phyloP scores from a whole-genome alignment of 2,888 invertebrate genomes.

The Troilus luridus region DNA sequence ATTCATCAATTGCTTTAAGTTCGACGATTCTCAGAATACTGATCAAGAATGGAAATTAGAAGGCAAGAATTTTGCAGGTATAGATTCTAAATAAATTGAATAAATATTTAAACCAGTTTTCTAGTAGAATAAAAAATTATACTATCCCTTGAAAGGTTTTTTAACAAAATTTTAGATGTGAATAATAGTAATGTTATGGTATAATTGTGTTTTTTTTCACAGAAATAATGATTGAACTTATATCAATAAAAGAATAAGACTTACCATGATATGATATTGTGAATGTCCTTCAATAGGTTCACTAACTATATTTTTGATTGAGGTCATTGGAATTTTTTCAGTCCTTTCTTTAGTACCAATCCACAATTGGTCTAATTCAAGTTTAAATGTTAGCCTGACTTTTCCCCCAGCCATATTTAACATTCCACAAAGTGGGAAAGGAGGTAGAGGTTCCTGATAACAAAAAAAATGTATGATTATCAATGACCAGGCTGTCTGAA shows the following conservation, averaged over 20 bases:
- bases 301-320: conserved; percentile 84
- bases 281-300: conserved; percentile 91
- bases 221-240: too few relatives aligned
- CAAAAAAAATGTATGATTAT: conserved; percentile 54
- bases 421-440: conserved; percentile 88
- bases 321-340: conserved; percentile 91
- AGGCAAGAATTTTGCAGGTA: too few relatives aligned
- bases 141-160: too few relatives aligned
- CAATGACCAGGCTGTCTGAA: not conserved
- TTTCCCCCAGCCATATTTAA: conserved; percentile 91
- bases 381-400: conserved; percentile 91
- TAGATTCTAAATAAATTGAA: too few relatives aligned
- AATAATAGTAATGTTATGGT: too few relatives aligned
- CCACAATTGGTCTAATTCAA: conserved; percentile 92
- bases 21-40: too few relatives aligned
- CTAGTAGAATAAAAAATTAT: too few relatives aligned
- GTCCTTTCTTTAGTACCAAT: conserved; percentile 93
- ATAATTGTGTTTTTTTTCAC: too few relatives aligned
- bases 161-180: too few relatives aligned
- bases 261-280: conserved; percentile 92
- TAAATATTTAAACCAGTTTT: too few relatives aligned
- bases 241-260: conserved; percentile 65
- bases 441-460: conserved; percentile 83
- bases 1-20: too few relatives aligned
- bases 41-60: too few relatives aligned